These are phyloP conservation scores for Achlya flavicornis DNA, from an alignment of 2,888 invertebrate genomes.

Conservation along the genomic window DNA sequence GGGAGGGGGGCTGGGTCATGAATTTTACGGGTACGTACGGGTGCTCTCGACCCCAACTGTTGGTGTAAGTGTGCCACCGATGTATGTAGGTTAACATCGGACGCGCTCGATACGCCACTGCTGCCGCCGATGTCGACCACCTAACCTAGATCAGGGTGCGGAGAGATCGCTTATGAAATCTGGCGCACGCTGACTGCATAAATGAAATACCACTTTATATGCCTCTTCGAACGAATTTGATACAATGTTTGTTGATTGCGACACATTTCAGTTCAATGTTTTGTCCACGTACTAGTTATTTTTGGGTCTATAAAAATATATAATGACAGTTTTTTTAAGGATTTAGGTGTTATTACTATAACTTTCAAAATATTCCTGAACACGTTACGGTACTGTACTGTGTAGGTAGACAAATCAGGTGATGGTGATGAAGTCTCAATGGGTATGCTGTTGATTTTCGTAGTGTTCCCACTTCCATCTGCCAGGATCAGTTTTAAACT, in stretches of 20 bases:
- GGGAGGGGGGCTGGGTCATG: slow-evolving; percentile 67
- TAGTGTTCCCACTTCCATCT: too few relatives aligned
- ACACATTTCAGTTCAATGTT: not conserved
- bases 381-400: too few relatives aligned
- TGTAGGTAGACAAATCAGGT: too few relatives aligned
- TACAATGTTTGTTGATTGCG: slow-evolving; percentile 17
- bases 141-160: slow-evolving; percentile 83
- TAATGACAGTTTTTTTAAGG: not conserved
- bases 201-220: slow-evolving; percentile 70
- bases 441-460: too few relatives aligned
- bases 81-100: slow-evolving; percentile 81
- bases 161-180: slow-evolving; percentile 84
- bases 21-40: slow-evolving; percentile 68
- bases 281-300: not conserved
- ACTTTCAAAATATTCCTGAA: too few relatives aligned
- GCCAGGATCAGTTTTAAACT: too few relatives aligned
- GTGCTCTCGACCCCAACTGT: slow-evolving; percentile 74
- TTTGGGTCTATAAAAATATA: not conserved
- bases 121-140: slow-evolving; percentile 78
- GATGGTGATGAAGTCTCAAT: too few relatives aligned
- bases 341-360: too few relatives aligned
- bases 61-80: slow-evolving; percentile 68
- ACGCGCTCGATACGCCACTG: slow-evolving; percentile 81
- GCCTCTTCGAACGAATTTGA: slow-evolving; percentile 57
- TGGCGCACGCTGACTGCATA: slow-evolving; percentile 78